These are phyloP conservation scores for Pseudorhombus dupliciocellatus DNA, from an alignment of 2,113 vertebrate species.

Conservation along the genomic window DNA sequence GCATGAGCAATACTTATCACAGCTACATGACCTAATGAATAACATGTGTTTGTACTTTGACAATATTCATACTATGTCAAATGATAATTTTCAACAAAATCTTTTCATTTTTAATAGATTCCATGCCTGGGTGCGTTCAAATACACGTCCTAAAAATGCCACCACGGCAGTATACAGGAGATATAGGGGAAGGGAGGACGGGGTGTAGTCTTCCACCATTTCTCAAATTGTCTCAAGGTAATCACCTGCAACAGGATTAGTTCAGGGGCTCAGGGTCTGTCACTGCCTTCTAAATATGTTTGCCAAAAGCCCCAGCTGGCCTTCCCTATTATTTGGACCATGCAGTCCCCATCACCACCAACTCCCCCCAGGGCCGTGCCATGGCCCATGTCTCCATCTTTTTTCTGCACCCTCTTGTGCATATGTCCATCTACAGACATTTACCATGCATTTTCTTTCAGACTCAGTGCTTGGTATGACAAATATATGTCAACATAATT, in stretches of 20 bases:
- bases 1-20: background rate
- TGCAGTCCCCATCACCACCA: slow-evolving; percentile 51
- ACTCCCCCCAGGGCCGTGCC: slow-evolving; percentile 39
- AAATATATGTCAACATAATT: background rate
- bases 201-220: slow-evolving; percentile 40
- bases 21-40: background rate
- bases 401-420: slow-evolving; percentile 47
- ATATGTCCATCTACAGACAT: slow-evolving; percentile 42
- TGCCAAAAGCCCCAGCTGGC: slow-evolving; percentile 77
- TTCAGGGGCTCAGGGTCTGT: slow-evolving; percentile 66
- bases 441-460: background rate
- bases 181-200: slow-evolving; percentile 19
- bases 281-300: slow-evolving; percentile 67
- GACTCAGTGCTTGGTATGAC: too few relatives aligned
- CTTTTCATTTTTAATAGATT: background rate
- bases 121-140: background rate
- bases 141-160: slow-evolving; percentile 8
- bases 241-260: slow-evolving; percentile 74
- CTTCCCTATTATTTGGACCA: slow-evolving; percentile 70
- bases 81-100: too few relatives aligned
- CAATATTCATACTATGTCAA: background rate
- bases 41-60: slow-evolving; percentile 6
- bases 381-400: slow-evolving; percentile 49
- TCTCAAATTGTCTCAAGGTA: slow-evolving; percentile 66
- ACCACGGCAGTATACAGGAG: slow-evolving; percentile 5